These are phyloP conservation scores for Silurus aristotelis DNA, from an alignment of 2,797 vertebrate species.

Conservation along the genomic window DNA sequence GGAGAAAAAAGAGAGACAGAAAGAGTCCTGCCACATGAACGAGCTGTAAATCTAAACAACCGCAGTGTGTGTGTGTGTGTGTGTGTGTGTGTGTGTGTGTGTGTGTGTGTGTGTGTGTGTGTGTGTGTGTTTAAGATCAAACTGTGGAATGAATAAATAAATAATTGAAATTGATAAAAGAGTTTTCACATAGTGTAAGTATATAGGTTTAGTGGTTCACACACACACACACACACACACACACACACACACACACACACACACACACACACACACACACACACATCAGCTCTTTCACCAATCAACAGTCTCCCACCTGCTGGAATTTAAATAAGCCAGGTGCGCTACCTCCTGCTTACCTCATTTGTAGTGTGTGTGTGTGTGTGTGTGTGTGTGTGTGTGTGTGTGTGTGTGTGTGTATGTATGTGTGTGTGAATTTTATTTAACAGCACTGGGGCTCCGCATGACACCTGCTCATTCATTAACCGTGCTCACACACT, in stretches of 20 bases:
- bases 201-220: not conserved
- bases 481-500: not conserved
- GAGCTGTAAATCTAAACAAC: slow-evolving; percentile 31
- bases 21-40: not conserved
- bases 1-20: slow-evolving; percentile 20
- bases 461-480: not conserved
- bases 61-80: slow-evolving; percentile 15
- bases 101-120: slow-evolving; percentile 16
- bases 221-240: not conserved
- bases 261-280: slow-evolving; percentile 10
- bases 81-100: slow-evolving; percentile 12
- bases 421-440: slow-evolving; percentile 7
- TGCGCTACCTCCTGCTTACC: not conserved
- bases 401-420: slow-evolving; percentile 6
- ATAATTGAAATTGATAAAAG: slow-evolving; percentile 18
- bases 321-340: slow-evolving; percentile 23
- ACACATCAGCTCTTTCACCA: not conserved
- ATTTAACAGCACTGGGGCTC: slow-evolving; percentile 4
- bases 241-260: not conserved
- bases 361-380: not conserved
- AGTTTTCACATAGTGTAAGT: not conserved
- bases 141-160: slow-evolving; percentile 29
- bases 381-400: slow-evolving; percentile 3
- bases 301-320: slow-evolving; percentile 17
- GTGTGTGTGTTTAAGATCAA: not conserved